Percentiles rank a stretch among this genome's conserved stretches.
Conservation (phyloP, 2,113 vertebrate species). For the Boleophthalmus pectinirostris region DNA sequence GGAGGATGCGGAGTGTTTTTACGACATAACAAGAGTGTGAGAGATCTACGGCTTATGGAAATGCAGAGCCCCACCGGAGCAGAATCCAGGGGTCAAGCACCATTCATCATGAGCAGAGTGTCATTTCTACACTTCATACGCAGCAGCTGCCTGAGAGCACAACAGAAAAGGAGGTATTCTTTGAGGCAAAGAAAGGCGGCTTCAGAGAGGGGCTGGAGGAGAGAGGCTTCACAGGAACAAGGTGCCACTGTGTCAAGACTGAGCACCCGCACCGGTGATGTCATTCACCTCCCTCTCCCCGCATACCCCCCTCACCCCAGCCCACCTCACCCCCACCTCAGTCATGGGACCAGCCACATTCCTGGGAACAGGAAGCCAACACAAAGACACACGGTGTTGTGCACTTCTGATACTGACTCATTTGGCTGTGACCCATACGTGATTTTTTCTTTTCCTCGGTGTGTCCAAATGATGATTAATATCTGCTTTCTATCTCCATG, state of each 20-base stretch:
- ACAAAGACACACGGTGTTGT: conserved; percentile 88
- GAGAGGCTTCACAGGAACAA: conserved; percentile 79
- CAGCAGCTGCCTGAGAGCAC: conserved; percentile 84
- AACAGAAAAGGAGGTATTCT: conserved; percentile 75
- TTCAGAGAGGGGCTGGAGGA: conserved; percentile 76
- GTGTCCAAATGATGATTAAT: conserved; percentile 95
- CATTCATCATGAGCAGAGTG: conserved; percentile 98
- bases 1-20: not conserved
- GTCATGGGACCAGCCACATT: conserved; percentile 92
- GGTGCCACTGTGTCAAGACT: conserved; percentile 95
- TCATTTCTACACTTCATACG: conserved; percentile 91
- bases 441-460: conserved; percentile 69
- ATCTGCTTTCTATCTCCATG: conserved; percentile 89
- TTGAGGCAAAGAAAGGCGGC: conserved; percentile 76
- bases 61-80: conserved; percentile 79
- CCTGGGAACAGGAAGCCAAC: conserved; percentile 84
- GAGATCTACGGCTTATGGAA: conserved; percentile 65
- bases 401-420: conserved; percentile 88
- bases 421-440: conserved; percentile 87
- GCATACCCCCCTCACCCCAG: conserved; percentile 54
- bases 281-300: conserved; percentile 79
- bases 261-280: conserved; percentile 91
- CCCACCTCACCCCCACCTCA: conserved; percentile 71
- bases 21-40: conserved; percentile 50
- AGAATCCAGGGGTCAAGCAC: conserved; percentile 88